Percentiles rank a stretch among this genome's conserved stretches.
Evolutionary conservation across 2,888 invertebrate species (phyloP).

Genomic region (Incurvaria masculella): DNA sequence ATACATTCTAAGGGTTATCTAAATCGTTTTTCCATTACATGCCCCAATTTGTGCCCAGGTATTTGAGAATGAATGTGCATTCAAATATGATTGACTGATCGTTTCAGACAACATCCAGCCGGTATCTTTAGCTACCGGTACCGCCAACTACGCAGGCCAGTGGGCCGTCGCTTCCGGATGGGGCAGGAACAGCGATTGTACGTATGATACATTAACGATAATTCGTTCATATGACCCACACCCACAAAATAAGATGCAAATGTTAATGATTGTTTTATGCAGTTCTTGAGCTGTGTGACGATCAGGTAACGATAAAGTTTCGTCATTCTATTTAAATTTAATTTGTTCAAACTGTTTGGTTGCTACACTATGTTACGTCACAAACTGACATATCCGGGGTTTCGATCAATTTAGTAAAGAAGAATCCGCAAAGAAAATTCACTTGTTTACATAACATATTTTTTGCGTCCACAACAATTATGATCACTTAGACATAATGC

Average conservation of each 20-base stretch:
- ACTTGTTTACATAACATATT: no score
- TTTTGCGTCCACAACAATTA: no score
- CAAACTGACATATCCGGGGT: no score
- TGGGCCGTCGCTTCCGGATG: constrained; percentile 9
- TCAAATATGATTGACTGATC: no score
- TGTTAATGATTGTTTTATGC: neutral
- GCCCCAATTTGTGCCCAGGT: no score
- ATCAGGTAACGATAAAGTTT: neutral
- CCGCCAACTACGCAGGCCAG: constrained; percentile 4
- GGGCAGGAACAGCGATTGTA: constrained; percentile 7
- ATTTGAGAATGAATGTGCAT: no score
- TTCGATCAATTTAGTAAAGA: no score
- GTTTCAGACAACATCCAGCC: constrained; percentile 6
- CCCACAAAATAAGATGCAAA: neutral
- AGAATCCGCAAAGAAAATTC: no score
- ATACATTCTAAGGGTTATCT: no score
- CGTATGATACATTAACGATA: neutral
- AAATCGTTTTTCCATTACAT: no score
- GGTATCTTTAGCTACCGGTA: constrained; percentile 5
- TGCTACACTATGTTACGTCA: neutral
- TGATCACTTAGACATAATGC: no score
- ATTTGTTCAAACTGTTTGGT: no score
- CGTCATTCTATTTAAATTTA: neutral
- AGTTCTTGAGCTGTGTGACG: neutral
- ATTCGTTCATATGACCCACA: neutral